Base-by-base conservation (phyloP, 2,888 invertebrate species). In the Cordilura impudica region DNA sequence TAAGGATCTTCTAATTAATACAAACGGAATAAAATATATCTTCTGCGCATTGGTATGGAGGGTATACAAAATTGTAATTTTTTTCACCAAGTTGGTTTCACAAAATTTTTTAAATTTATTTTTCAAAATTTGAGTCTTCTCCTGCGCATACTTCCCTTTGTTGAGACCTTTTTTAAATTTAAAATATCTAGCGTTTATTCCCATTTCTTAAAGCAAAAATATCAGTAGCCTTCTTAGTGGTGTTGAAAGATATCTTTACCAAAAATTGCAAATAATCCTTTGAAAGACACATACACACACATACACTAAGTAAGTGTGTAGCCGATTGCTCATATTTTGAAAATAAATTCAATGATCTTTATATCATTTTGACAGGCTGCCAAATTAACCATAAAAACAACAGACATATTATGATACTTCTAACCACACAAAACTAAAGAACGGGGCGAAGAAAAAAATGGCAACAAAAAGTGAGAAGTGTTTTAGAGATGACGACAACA, bases 331-430 rank as follows among this genome's bases (percentile, higher is more conserved):
- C 35, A 39, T 39, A 39, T 39, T 39, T 39, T n/a, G 10, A 23
- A 45, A 39, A 75, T 16, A 35, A 45, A 26, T 51, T 66, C 66
- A 66, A 66, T 54, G 61, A 75, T 75, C 54, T 75, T 69, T 69
- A 75, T 75, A 75, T 75, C 61, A 69, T 75, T 75, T 79, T 71
- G 75, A 79, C 79, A 79, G 79, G 49, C 75, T 79, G 79, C 79
- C 79, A 79, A 75, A 79, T 79, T 79, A 79, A 71, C 71, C 79
- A 56, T 70, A 75, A 75, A 71, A 75, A 71, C 71, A 74, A 61
- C 73, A 73, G 71, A 77, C 60, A 63, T 69, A 65, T 78, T 45
- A 58, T 35, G 69, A 73, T 73, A 65, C 45, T 39, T 19, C n/a
- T 45, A 63, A 31, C 56, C 61, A 74, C 73, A 61, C 61, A 26